A percentile compares a stretch with the other conserved stretches of the same genome.
Evolutionary conservation across 2,888 invertebrate genomes (phyloP).

Genomic region (Biston stratarius): DNA sequence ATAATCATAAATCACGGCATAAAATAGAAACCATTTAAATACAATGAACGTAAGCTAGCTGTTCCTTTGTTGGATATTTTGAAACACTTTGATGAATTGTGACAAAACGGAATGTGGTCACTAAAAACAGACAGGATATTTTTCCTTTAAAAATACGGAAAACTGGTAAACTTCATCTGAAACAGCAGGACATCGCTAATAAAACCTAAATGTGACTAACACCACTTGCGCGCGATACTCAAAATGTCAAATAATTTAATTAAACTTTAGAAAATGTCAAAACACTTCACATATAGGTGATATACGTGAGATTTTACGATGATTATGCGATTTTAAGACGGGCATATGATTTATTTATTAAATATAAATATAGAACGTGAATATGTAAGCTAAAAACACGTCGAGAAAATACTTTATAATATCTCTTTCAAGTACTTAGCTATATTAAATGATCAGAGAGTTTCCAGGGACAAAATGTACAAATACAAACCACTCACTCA

Average conservation of each 20-base stretch:
- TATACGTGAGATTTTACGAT: slow-evolving; percentile 34
- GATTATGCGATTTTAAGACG: slow-evolving; percentile 33
- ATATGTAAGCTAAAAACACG: not conserved
- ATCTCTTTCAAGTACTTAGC: too few species aligned
- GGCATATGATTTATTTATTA: slow-evolving; percentile 36
- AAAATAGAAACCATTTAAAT: too few species aligned
- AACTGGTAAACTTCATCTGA: not conserved
- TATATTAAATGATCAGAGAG: too few species aligned
- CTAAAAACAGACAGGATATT: too few species aligned
- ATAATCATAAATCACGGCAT: too few species aligned
- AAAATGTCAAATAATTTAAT: slow-evolving; percentile 48
- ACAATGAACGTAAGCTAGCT: too few species aligned
- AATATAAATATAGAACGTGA: slow-evolving; percentile 9
- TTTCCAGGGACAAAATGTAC: too few species aligned
- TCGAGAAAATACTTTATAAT: not conserved
- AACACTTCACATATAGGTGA: slow-evolving; percentile 45
- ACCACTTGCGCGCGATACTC: slow-evolving; percentile 24
- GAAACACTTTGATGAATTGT: too few species aligned
- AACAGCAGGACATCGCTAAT: not conserved
- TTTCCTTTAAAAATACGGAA: too few species aligned
- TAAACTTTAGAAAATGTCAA: slow-evolving; percentile 41
- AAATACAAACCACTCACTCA: too few species aligned
- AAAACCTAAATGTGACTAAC: slow-evolving; percentile 3
- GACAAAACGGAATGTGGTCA: too few species aligned
- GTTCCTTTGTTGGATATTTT: too few species aligned